Base-by-base conservation (phyloP, 2,888 invertebrate genomes). In the Drosophila austrosaltans region DNA sequence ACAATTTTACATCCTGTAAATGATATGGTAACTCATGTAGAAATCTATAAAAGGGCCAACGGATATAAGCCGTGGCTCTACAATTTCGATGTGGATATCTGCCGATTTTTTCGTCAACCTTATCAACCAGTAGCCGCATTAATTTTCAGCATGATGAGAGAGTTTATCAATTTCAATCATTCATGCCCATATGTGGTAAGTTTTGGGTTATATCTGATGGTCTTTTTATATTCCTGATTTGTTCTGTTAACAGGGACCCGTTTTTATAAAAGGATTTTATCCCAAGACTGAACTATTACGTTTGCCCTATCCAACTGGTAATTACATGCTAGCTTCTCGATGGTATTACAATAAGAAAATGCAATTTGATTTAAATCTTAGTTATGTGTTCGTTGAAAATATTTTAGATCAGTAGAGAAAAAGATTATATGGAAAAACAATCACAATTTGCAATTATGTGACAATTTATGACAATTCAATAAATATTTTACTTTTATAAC, bases 161-260 rank as follows among this genome's bases (percentile, higher is more conserved):
- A 71, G 0, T 71, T 72, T 20, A 20, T 65, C 0, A 82, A 77
- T 48, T 28, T 80, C 0, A 80, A 81, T 28, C 80, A 80, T 40
- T 48, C 72, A 2, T 80, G 72, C 42, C 73, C 81, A 3, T 72
- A 67, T 56, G 1, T 67, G 39, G 72, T 32, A 58, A 61, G 69
- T 48, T 25, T 25, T 12, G 1, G 40, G 3, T 48, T 48, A 8
- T 16, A 16, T 10, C 1, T 44, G 20, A 44, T 44, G 7, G 5
- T 6, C 3, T 48, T 8, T 25, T 25, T 25, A 25, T 4, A 2
- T 5, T 25, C 12, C 4, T 25, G 53, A 1, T 10, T n/a, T 30
- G 10, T 22, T 12, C 16, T 32, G 6, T 10, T 20, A 42, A 0
- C 25, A 77, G 79, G 79, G 79, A 0, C n/a, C 62, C 1, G 30